phyloP scores from a whole-genome alignment of 2,888 invertebrate genomes.

The Cantharis flavilabris region DNA sequence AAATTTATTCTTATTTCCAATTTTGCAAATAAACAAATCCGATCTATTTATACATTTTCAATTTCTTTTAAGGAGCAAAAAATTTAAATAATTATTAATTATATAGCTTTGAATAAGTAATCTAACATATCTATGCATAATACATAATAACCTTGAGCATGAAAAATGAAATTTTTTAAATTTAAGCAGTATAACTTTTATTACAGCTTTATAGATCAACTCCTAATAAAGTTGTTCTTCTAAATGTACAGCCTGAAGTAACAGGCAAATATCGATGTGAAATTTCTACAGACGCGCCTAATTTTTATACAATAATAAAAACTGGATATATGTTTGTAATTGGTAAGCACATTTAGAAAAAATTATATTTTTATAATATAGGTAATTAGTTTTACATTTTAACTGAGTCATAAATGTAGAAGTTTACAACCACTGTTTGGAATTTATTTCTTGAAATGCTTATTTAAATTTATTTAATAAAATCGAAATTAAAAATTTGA shows the following conservation, averaged over 20 bases:
- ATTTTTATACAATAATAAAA: slow-evolving; percentile 70
- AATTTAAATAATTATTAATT: not conserved
- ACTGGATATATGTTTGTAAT: slow-evolving; percentile 73
- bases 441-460: too few species aligned
- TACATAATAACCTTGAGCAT: not conserved
- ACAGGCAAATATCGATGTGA: slow-evolving; percentile 76
- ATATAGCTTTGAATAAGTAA: not conserved
- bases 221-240: slow-evolving; percentile 67
- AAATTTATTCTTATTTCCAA: not conserved
- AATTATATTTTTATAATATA: too few species aligned
- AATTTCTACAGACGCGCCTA: slow-evolving; percentile 74
- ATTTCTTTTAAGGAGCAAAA: not conserved
- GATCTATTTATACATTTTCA: not conserved
- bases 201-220: slow-evolving; percentile 67
- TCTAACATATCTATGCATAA: too few species aligned
- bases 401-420: not conserved
- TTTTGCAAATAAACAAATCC: not conserved
- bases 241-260: slow-evolving; percentile 70
- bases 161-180: not conserved
- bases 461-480: not conserved
- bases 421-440: too few species aligned
- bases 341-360: slow-evolving; percentile 61
- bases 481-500: not conserved
- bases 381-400: not conserved
- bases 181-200: not conserved